Evolutionary conservation across 2,113 vertebrate genomes (phyloP).

Genomic region (Synodontis membranacea): DNA sequence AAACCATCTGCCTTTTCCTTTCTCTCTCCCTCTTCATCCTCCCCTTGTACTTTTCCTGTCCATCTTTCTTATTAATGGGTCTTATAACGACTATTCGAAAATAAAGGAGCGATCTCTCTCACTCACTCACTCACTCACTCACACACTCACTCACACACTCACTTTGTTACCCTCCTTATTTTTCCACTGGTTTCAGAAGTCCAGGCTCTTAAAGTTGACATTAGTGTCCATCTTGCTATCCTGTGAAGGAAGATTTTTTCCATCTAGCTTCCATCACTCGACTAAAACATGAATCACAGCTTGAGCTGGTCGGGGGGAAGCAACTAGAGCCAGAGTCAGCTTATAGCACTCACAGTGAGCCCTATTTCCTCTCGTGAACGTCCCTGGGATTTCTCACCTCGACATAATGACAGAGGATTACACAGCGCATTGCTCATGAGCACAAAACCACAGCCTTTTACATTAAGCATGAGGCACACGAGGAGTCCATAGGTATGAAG

Average conservation of each 20-base stretch:
- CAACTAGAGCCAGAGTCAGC: constrained; percentile 19
- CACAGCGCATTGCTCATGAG: constrained; percentile 22
- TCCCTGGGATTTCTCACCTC: constrained; percentile 50
- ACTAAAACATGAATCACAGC: constrained; percentile 39
- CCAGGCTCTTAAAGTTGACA: constrained; percentile 63
- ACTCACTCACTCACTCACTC: constrained; percentile 29
- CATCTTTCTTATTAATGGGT: constrained; percentile 41
- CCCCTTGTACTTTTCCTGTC: constrained; percentile 22
- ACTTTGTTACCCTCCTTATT: constrained; percentile 37
- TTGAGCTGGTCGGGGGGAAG: constrained; percentile 12
- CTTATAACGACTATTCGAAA: constrained; percentile 48
- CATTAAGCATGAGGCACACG: neutral
- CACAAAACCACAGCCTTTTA: neutral
- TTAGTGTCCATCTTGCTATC: constrained; percentile 65
- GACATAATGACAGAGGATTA: constrained; percentile 48
- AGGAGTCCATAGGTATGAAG: neutral
- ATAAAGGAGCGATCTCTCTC: constrained; percentile 27
- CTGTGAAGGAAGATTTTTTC: constrained; percentile 67
- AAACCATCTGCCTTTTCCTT: constrained; percentile 16
- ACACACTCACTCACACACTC: constrained; percentile 28
- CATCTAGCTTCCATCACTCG: constrained; percentile 50
- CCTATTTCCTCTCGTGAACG: constrained; percentile 43
- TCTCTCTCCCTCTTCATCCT: neutral
- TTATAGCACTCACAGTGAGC: constrained; percentile 25
- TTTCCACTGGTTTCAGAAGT: constrained; percentile 45